These are phyloP conservation scores for Vulpes ferrilata DNA, from an alignment of 2,113 vertebrate species.

Conservation along the genomic window DNA sequence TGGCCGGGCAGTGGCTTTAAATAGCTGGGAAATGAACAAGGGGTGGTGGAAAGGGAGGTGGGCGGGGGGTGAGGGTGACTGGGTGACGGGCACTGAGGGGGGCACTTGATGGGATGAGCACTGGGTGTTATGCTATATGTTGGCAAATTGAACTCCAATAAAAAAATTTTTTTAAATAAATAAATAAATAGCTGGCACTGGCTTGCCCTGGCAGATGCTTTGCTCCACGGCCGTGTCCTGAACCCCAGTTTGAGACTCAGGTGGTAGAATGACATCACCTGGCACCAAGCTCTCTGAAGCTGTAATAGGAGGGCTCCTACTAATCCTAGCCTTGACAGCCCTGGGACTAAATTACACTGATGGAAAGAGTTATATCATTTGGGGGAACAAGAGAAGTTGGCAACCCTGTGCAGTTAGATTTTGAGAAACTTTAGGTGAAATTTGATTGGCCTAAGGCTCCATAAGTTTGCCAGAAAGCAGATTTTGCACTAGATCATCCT, in stretches of 20 bases:
- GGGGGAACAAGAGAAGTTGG: neutral
- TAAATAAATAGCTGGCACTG: neutral
- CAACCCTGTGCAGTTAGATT: neutral
- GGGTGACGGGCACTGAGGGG: too few species aligned
- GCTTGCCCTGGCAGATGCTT: neutral
- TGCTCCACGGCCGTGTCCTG: neutral
- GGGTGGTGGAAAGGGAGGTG: too few species aligned
- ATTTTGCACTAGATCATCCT: neutral
- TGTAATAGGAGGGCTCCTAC: constrained; percentile 20
- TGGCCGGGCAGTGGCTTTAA: constrained; percentile 13
- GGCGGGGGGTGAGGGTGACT: too few species aligned
- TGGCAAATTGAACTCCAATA: too few species aligned
- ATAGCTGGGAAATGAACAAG: neutral
- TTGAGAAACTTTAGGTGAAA: constrained; percentile 30
- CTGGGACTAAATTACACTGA: neutral
- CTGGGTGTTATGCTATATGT: too few species aligned
- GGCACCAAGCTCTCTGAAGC: neutral
- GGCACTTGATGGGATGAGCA: too few species aligned
- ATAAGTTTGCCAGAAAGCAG: constrained; percentile 51
- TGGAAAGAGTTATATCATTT: neutral
- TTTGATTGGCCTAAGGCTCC: constrained; percentile 52
- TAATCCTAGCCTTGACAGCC: neutral
- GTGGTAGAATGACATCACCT: constrained; percentile 49
- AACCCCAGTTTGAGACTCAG: neutral
- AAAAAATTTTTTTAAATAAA: neutral